Evolutionary conservation across 2,888 invertebrate genomes (phyloP).

Genomic region (Plusia festucae): DNA sequence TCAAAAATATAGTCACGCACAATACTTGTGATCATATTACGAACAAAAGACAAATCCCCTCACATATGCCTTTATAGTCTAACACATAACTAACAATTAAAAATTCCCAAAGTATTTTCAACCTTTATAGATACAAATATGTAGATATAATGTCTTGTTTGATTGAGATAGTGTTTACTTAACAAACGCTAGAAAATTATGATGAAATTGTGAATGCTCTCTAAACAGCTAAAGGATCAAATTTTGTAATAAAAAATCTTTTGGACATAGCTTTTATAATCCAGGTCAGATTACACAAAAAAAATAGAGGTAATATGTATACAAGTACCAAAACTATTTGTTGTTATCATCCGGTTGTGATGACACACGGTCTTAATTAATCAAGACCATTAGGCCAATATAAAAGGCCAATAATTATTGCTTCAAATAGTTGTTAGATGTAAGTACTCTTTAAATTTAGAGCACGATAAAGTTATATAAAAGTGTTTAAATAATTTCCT

Average conservation of each 20-base stretch:
- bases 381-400: conserved; percentile 63
- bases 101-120: conserved; percentile 69
- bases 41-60: conserved; percentile 61
- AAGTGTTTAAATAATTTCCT: conserved; percentile 75
- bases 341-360: background rate
- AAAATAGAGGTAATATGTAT: background rate
- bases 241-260: background rate
- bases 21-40: conserved; percentile 73
- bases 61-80: conserved; percentile 70
- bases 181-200: background rate
- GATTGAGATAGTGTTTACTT: conserved; percentile 39
- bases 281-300: background rate
- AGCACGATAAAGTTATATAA: conserved; percentile 66
- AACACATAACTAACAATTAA: conserved; percentile 51
- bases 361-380: conserved; percentile 48
- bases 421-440: conserved; percentile 79
- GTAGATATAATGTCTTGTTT: conserved; percentile 46
- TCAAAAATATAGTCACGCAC: conserved; percentile 74
- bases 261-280: background rate
- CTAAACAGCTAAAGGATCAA: conserved; percentile 5
- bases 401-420: conserved; percentile 70
- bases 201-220: conserved; percentile 16
- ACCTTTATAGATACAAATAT: conserved; percentile 58
- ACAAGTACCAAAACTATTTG: background rate
- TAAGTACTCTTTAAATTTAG: conserved; percentile 71